Conservation (phyloP, 37 sponge, comb jelly and placozoan species). For the Petrosia ficiformis region DNA sequence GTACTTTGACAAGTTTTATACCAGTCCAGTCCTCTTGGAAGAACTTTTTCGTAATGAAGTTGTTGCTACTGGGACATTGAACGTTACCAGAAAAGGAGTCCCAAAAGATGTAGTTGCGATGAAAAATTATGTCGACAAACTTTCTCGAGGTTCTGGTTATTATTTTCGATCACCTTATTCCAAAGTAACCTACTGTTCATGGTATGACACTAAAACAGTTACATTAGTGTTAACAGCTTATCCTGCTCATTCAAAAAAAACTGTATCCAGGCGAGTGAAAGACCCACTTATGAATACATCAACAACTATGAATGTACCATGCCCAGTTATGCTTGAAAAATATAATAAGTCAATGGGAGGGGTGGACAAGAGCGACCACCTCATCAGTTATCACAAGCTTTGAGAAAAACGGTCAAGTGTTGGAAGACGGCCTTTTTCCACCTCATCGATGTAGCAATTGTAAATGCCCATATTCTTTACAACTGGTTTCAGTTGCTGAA, state of each 20-base stretch:
- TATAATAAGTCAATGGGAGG: constrained; percentile 56
- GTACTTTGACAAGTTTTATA: constrained; percentile 37
- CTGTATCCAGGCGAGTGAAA: background rate
- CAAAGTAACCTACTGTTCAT: constrained; percentile 4
- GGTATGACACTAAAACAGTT: constrained; percentile 28
- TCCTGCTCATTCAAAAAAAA: constrained; percentile 24
- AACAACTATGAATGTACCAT: constrained; percentile 3
- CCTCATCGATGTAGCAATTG: constrained; percentile 36
- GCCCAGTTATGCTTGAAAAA: constrained; percentile 18
- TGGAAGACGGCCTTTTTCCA: constrained; percentile 50
- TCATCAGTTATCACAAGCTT: constrained; percentile 16
- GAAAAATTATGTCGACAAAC: background rate
- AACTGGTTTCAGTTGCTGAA: constrained; percentile 1
- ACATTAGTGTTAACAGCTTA: constrained; percentile 26
- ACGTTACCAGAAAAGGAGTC: background rate
- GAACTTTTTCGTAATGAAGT: background rate
- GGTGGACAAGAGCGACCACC: constrained; percentile 39
- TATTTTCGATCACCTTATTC: background rate
- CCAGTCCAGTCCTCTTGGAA: background rate
- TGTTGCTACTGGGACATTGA: constrained; percentile 13
- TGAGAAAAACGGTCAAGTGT: constrained; percentile 17
- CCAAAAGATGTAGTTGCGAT: background rate
- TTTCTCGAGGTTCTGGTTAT: constrained; percentile 5
- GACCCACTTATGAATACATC: background rate
- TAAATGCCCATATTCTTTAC: constrained; percentile 26